Percentiles rank a stretch among this genome's conserved stretches.
Evolutionary conservation across 2,113 vertebrate species (phyloP).

Genomic region (Xenopus tropicalis): DNA sequence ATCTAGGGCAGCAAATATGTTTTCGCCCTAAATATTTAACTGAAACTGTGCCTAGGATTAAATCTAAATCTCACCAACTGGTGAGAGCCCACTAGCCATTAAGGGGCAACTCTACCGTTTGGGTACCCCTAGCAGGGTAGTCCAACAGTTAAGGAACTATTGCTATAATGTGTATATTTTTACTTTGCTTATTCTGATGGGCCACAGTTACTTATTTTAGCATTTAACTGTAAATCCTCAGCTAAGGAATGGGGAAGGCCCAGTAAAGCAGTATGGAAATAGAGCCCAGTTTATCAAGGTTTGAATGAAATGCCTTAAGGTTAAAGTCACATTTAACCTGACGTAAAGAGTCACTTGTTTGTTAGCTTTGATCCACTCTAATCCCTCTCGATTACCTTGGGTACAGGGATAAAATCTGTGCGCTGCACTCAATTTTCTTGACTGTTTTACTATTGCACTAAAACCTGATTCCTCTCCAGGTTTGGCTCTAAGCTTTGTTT

Average conservation of each 20-base stretch:
- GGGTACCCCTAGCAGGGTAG: too few relatives aligned
- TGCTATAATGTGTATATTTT: too few relatives aligned
- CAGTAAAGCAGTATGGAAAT: neutral
- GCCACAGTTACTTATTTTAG: too few relatives aligned
- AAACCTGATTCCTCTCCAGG: constrained; percentile 47
- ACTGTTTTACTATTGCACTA: constrained; percentile 51
- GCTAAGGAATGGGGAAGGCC: neutral
- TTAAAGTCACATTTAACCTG: constrained; percentile 15
- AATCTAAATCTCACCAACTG: too few relatives aligned
- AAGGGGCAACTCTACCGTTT: too few relatives aligned
- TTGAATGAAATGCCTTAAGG: neutral
- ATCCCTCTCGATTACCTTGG: constrained; percentile 25
- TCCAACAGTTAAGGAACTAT: too few relatives aligned
- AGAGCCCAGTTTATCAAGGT: neutral
- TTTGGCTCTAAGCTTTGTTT: constrained; percentile 54
- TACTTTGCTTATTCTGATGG: too few relatives aligned
- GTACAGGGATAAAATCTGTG: constrained; percentile 18
- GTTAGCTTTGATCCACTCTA: constrained; percentile 19
- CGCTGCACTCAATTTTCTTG: constrained; percentile 50
- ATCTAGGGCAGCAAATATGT: too few relatives aligned
- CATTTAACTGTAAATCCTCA: too few relatives aligned
- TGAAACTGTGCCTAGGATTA: too few relatives aligned
- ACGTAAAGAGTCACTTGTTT: constrained; percentile 28
- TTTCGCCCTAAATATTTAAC: too few relatives aligned
- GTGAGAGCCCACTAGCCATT: too few relatives aligned